Percentiles rank a stretch among this genome's conserved stretches.
Conservation (phyloP, 2,797 vertebrate species). For the Coendou prehensilis region DNA sequence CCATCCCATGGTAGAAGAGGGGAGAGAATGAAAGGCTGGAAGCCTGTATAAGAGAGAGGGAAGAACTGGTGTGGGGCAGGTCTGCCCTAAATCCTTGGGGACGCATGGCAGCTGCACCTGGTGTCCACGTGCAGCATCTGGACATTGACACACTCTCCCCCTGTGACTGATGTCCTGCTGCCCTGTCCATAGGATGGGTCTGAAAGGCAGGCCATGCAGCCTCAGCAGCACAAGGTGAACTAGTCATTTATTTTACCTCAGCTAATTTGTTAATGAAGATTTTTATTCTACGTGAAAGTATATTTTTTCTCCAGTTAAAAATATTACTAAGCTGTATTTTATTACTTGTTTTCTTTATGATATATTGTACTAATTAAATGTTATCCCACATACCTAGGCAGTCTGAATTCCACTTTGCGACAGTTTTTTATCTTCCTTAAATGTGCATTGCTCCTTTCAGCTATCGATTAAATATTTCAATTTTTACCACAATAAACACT, state of each 20-base stretch:
- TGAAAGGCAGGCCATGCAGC: background rate
- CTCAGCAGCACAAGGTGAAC: background rate
- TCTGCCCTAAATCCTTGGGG: rapidly evolving
- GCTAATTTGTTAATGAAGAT: background rate
- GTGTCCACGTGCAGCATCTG: background rate
- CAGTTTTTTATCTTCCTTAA: background rate
- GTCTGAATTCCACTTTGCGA: too few species aligned
- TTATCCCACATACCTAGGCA: background rate
- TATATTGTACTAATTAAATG: background rate
- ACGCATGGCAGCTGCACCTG: rapidly evolving
- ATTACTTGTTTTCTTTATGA: background rate
- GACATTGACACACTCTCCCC: rapidly evolving
- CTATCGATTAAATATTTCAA: background rate
- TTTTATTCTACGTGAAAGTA: background rate
- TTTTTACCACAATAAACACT: background rate
- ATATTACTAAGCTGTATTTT: background rate
- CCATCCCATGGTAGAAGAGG: background rate
- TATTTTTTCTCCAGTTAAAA: background rate
- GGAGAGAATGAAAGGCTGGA: background rate
- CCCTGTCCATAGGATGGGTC: too few species aligned
- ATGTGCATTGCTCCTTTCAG: background rate
- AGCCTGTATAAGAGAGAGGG: background rate
- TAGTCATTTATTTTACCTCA: background rate
- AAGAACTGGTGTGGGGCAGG: rapidly evolving
- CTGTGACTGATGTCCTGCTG: background rate